These are phyloP conservation scores for Hydropotes inermis DNA, from an alignment of 2,113 vertebrate genomes.

Conservation along the genomic window DNA sequence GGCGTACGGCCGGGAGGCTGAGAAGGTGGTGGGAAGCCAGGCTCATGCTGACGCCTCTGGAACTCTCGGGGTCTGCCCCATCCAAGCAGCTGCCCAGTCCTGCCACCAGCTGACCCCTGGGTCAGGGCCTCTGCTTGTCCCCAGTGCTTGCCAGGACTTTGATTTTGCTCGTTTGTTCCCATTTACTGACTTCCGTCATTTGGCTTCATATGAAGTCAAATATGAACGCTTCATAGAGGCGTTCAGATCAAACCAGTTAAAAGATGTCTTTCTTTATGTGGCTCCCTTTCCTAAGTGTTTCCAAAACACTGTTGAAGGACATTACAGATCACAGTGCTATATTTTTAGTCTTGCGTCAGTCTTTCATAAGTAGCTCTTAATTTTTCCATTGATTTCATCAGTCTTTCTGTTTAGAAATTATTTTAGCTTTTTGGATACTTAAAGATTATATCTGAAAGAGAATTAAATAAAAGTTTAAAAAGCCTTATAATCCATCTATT, in stretches of 20 bases:
- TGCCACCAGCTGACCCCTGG: fast-evolving
- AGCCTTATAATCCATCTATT: neutral
- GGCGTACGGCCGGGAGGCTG: fast-evolving
- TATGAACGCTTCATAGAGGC: neutral
- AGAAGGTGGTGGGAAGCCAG: fast-evolving
- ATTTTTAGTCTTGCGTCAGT: neutral
- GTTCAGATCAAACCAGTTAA: neutral
- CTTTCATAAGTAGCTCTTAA: neutral
- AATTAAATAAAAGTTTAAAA: neutral
- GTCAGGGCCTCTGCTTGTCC: neutral
- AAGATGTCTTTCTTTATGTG: neutral
- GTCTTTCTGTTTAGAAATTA: neutral
- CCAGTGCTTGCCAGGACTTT: neutral
- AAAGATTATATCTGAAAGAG: neutral
- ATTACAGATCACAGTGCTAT: fast-evolving
- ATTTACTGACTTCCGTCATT: neutral
- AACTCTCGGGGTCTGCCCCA: fast-evolving
- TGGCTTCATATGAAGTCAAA: neutral
- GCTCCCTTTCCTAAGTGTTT: neutral
- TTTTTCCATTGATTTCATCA: neutral
- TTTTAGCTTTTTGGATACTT: neutral
- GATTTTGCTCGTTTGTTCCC: neutral
- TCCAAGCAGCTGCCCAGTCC: fast-evolving
- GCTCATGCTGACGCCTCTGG: no score
- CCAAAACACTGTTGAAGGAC: neutral